Evolutionary conservation across 2,797 vertebrate genomes (phyloP).

Genomic region (Enteromius afrohamiltoni): DNA sequence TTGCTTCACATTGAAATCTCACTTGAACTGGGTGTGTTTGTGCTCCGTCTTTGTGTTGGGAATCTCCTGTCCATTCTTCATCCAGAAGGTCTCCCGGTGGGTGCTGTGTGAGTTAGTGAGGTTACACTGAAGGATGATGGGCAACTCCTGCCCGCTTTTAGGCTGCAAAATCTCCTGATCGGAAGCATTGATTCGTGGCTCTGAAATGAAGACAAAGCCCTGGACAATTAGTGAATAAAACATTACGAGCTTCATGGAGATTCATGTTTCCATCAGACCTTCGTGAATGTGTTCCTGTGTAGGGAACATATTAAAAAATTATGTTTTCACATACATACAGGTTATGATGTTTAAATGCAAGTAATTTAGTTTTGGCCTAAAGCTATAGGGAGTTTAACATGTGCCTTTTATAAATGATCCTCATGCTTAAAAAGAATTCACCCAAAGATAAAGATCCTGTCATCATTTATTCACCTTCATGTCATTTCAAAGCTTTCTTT

Average conservation of each 20-base stretch:
- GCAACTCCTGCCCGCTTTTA: constrained; percentile 57
- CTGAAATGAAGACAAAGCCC: constrained; percentile 83
- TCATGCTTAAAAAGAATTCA: neutral
- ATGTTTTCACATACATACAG: neutral
- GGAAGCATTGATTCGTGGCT: constrained; percentile 91
- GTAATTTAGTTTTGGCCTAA: neutral
- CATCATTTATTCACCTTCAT: constrained; percentile 4
- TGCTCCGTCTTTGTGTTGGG: constrained; percentile 78
- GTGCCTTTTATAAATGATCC: neutral
- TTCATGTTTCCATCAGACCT: constrained; percentile 43
- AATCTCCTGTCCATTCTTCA: constrained; percentile 92
- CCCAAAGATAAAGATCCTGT: neutral
- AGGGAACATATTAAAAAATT: constrained; percentile 24
- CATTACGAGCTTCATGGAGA: constrained; percentile 53
- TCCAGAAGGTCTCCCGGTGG: constrained; percentile 89
- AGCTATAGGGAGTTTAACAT: neutral
- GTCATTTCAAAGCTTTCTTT: neutral
- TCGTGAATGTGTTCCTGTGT: constrained; percentile 60
- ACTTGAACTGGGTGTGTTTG: constrained; percentile 85
- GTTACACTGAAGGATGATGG: constrained; percentile 88
- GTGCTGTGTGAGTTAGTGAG: constrained; percentile 86
- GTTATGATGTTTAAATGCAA: too few species aligned
- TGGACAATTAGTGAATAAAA: constrained; percentile 70
- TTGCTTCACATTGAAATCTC: constrained; percentile 55
- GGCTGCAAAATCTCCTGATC: constrained; percentile 83